Evolutionary conservation across 2,797 vertebrate genomes (phyloP), one percentile per base, ranked within the genome.

Genomic region (Alauda arvensis): DNA sequence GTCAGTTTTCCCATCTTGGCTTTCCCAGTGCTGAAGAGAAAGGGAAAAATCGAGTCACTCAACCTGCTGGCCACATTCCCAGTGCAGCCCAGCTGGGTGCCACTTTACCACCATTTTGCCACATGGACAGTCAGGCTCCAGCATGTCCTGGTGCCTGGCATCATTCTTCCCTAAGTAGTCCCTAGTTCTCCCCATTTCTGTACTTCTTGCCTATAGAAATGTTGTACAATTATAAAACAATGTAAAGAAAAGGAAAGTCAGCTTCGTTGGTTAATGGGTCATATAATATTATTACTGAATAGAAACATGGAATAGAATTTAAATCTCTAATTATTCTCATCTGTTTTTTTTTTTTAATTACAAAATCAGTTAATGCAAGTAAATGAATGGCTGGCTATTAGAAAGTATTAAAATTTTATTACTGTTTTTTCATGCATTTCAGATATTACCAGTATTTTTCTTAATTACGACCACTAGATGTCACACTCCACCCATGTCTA

Each of bases 401-500:
- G 16, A 48, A 83, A 71, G 1, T 25, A 17, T 24, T 59, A 40
- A 51, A 48, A 18, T 62, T 16, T 45, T 48, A 19, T 16, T 76
- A 34, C 29, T 49, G 12, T 24, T 67, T 72, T 77, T 87, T 76
- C 28, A 37, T 60, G 33, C 14, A 10, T 57, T 80, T 46, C 26
- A 63, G 33, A 26, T 31, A 66, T 53, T 52, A 14, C 18, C 18
- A 7, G 18, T 57, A 18, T 62, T 78, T 88, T 72, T 85, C 29
- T 52, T 23, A 46, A 25, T 68, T 67, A 28, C 40, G 40, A 56
- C 83, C 91, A 62, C 89, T 91, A 96, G 93, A 70, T 93, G 93
- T 39, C 93, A 53, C 28, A 65, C 28, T 87, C 88, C 67, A 70
- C 42, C 3, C 18, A 15, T 10, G 18, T 51, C 29, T 28, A 6